Evolutionary conservation across 2,888 invertebrate species (phyloP), one percentile per base, ranked within the genome.

Genomic region (Pachliopta kotzebuea): DNA sequence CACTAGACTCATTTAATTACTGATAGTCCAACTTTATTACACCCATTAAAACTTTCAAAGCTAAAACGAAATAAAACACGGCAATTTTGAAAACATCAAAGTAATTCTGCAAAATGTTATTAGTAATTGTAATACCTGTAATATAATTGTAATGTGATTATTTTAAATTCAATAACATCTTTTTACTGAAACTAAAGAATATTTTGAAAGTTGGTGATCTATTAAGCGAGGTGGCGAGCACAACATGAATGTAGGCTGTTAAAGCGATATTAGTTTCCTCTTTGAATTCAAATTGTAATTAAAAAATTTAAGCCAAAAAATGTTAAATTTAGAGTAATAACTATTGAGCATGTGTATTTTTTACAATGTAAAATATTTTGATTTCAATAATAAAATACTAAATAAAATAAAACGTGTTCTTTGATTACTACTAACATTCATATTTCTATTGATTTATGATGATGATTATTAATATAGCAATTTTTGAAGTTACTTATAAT

Each of bases 291-390:
- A 67, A 60, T 69, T 67, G 50, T 55, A 37, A 63, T 50, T 65
- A 66, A 60, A 69, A 70, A 75, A 66, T 69, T 84, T 83, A 80
- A 83, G 82, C 80, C 82, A 83, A 83, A 82, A 37, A 79, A 79
- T 87, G 85, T 87, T 87, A 86, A 88, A 83, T 81, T 80, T 90
- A 89, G 86, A 69, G 76, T 88, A 81, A 81, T 70, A 70, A 76
- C 75, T 82, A 84, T 81, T 78, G 85, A 87, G 83, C 88, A 83
- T 81, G 87, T 88, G 92, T 92, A 92, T 92, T 92, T 92, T 92
- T 91, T 92, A 92, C 92, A 88, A 87, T 90, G 90, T 92, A 91
- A 91, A 90, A 88, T 90, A 90, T 89, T 90, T 89, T 90, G 86
- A 90, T 89, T 91, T 90, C 87, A 85, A 81, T 91, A 91, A 90